phyloP scores from a whole-genome alignment of 2,797 vertebrate species.

The Acanthurus leucopareius region DNA sequence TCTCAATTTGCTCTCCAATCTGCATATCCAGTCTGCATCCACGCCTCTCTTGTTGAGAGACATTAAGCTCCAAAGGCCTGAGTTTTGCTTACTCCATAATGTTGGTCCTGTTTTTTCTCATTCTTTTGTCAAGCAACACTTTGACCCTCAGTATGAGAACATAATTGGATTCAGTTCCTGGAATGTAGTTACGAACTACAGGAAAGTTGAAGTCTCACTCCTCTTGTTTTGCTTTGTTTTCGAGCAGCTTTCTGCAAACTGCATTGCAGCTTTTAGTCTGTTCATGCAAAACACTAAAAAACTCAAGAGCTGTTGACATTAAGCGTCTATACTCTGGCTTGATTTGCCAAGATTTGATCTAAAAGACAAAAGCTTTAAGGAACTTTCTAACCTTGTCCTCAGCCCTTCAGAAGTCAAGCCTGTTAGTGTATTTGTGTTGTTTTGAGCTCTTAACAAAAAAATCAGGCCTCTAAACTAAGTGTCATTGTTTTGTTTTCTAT shows the following conservation, averaged over 20 bases:
- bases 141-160: conserved; percentile 36
- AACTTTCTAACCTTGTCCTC: background rate
- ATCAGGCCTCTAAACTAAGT: background rate
- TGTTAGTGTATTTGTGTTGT: background rate
- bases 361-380: background rate
- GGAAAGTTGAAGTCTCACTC: conserved; percentile 13
- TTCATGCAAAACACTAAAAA: conserved; percentile 13
- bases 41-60: conserved; percentile 32
- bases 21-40: conserved; percentile 67
- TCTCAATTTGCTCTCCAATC: conserved; percentile 80
- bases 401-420: background rate
- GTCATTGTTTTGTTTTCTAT: background rate
- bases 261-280: background rate
- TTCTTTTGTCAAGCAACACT: conserved; percentile 45
- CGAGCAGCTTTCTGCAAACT: conserved; percentile 2
- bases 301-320: background rate
- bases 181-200: conserved; percentile 62
- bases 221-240: conserved; percentile 28
- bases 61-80: conserved; percentile 48
- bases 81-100: conserved; percentile 50
- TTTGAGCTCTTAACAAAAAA: background rate
- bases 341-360: background rate
- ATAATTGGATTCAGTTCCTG: conserved; percentile 47
- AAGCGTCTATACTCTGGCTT: background rate
- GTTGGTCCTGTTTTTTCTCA: conserved; percentile 40